phyloP scores from a whole-genome alignment of 1,140 invertebrate genomes.

The Pseudomyrmex concolor region DNA sequence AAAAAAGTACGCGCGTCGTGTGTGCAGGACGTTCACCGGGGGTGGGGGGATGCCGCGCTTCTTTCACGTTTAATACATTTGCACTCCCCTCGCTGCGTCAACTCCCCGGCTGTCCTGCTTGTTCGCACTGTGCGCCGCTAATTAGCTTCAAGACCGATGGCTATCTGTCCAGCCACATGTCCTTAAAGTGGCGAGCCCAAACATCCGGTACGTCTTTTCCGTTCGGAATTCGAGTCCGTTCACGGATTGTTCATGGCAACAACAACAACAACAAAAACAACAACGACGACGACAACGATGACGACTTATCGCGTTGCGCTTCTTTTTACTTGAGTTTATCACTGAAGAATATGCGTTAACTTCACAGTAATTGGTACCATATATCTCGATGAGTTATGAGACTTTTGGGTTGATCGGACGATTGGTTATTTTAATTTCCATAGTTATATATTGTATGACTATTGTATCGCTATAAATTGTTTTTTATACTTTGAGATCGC shows the following conservation, averaged over 20 bases:
- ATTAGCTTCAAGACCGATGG: slow-evolving; percentile 80
- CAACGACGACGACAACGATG: slow-evolving; percentile 1
- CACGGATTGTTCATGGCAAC: slow-evolving; percentile 26
- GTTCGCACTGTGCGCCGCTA: slow-evolving; percentile 77
- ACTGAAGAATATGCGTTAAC: neutral
- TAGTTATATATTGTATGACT: neutral
- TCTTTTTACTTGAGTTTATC: slow-evolving; percentile 7
- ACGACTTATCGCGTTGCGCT: neutral
- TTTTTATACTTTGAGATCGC: slow-evolving; percentile 16
- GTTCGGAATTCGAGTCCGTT: slow-evolving; percentile 64
- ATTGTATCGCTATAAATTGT: neutral
- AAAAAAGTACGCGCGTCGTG: slow-evolving; percentile 19
- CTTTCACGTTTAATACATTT: slow-evolving; percentile 54
- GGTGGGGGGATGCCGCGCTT: slow-evolving; percentile 46
- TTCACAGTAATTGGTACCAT: neutral
- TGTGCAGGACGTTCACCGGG: slow-evolving; percentile 58
- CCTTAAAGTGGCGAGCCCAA: slow-evolving; percentile 76
- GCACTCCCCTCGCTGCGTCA: slow-evolving; percentile 24
- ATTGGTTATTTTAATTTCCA: slow-evolving; percentile 6
- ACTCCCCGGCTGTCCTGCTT: slow-evolving; percentile 65
- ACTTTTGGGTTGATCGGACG: neutral
- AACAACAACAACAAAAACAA: neutral
- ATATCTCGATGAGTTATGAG: slow-evolving; percentile 1
- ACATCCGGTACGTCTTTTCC: slow-evolving; percentile 77
- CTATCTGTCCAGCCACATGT: slow-evolving; percentile 78